Base-by-base conservation (phyloP, 2,888 invertebrate genomes). In the Cephus rjabovi region DNA sequence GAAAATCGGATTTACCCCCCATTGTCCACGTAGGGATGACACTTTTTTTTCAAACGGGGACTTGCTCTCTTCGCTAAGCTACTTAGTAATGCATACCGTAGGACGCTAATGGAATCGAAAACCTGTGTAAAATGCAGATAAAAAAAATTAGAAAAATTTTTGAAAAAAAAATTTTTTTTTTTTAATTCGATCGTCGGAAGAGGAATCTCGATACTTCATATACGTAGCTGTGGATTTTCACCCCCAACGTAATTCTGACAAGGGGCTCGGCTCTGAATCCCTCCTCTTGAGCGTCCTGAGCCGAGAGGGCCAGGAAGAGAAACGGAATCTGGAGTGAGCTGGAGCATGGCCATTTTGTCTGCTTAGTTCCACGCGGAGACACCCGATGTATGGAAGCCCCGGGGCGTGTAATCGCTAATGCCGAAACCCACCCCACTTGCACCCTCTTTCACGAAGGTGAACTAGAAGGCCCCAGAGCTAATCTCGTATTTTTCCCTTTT, bases 331-430 rank as follows among this genome's bases (percentile, higher is more conserved):
- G 73, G 80, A 87, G 87, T 89, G 88, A 88, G 87, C 82, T 85
- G 83, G 83, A 88, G 89, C 87, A 85, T 89, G 86, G 90, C 89
- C 90, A 90, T 90, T 90, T 90, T 90, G 90, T 87, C 89, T 86
- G 89, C 87, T 90, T 90, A 91, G 86, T 91, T 91, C 90, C 90
- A 88, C 87, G 82, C 87, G 89, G 89, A 86, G 87, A 87, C 86
- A 89, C 87, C 81, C 87, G 87, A 85, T 90, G 88, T 90, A 90
- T 89, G 88, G 89, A 79, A 79, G 86, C 89, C 86, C 77, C 88
- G 87, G 88, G 84, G 87, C 91, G 90, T 90, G 89, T 91, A 91
- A 91, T 91, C 90, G 90, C 90, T 91, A 90, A 90, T 90, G 88
- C 87, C 85, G 83, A 83, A 89, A 85, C 86, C 85, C 80, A 56